Conservation (phyloP, 2,113 vertebrate genomes). For the Myrmophylax atrothorax region DNA sequence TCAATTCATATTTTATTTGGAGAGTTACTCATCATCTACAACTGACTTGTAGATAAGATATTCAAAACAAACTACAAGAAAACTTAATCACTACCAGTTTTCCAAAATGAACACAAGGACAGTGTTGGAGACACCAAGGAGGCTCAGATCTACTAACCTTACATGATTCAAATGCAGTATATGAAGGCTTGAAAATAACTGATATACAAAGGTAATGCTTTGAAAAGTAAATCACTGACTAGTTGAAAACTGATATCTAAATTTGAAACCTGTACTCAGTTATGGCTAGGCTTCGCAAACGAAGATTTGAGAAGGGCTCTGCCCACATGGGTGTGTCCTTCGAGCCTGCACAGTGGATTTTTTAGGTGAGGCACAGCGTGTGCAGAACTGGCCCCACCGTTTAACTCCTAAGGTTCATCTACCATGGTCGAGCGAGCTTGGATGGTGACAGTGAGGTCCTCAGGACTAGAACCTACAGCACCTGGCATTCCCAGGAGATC, state of each 20-base stretch:
- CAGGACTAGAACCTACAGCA: no score
- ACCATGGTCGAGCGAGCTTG: no score
- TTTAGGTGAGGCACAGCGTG: no score
- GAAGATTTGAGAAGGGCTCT: no score
- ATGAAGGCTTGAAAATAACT: not conserved
- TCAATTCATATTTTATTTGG: not conserved
- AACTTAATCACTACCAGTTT: not conserved
- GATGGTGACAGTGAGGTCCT: no score
- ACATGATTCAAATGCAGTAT: not conserved
- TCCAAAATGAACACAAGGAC: not conserved
- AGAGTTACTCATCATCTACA: not conserved
- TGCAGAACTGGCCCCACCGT: no score
- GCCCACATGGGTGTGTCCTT: no score
- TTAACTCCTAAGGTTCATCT: no score
- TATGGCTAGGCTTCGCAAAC: no score
- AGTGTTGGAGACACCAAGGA: not conserved
- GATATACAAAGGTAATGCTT: not conserved
- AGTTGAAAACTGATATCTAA: not conserved
- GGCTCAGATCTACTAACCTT: not conserved
- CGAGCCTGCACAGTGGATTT: no score
- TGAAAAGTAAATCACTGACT: not conserved
- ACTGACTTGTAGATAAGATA: not conserved
- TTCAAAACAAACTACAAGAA: not conserved
- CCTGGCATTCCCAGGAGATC: no score
- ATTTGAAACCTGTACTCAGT: not conserved